Percentiles rank a stretch among this genome's conserved stretches.
Evolutionary conservation across 2,888 invertebrate species (phyloP).

Genomic region (Andrena trimmerana): DNA sequence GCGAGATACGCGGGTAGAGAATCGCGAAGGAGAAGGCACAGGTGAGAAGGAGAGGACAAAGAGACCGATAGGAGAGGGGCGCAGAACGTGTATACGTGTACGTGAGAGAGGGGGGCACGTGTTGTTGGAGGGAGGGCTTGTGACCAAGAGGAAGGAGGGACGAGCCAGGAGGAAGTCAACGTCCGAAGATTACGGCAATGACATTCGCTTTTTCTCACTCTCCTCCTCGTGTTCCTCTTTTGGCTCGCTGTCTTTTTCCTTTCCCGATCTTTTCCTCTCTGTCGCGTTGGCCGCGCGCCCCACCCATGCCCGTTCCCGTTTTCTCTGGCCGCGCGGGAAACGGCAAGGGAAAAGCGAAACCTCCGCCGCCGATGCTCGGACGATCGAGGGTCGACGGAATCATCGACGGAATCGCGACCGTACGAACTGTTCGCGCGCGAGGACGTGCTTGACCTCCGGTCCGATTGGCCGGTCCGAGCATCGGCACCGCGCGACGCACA

Average conservation of each 20-base stretch:
- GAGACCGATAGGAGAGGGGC: constrained; percentile 47
- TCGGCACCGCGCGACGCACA: neutral
- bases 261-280: constrained; percentile 51
- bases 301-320: constrained; percentile 10
- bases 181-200: constrained; percentile 85
- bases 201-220: constrained; percentile 85
- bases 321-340: constrained; percentile 41
- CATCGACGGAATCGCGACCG: constrained; percentile 11
- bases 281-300: constrained; percentile 15
- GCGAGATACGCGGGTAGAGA: constrained; percentile 35
- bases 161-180: constrained; percentile 83
- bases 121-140: constrained; percentile 57
- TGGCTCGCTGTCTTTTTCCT: constrained; percentile 68
- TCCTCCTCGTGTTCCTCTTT: constrained; percentile 76
- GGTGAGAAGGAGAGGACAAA: constrained; percentile 63
- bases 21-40: constrained; percentile 46
- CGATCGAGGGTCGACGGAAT: constrained; percentile 23
- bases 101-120: constrained; percentile 34
- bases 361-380: constrained; percentile 13
- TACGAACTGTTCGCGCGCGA: neutral
- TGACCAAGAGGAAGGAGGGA: constrained; percentile 72
- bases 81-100: neutral
- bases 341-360: constrained; percentile 23
- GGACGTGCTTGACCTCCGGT: neutral
- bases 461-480: neutral